phyloP scores from a whole-genome alignment of 2,888 invertebrate species.

The Drosophila pullipes region DNA sequence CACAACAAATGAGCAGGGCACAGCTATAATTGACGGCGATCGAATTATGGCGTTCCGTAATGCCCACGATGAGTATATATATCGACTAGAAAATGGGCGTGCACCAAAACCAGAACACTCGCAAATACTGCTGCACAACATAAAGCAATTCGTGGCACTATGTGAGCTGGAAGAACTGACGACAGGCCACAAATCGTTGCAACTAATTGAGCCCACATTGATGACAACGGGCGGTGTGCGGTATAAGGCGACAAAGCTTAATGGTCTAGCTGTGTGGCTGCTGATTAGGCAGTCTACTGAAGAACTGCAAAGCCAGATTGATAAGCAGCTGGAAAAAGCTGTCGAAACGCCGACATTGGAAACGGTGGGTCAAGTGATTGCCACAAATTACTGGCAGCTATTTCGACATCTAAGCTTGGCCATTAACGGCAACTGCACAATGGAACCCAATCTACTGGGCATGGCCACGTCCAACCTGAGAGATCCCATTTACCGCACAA shows the following conservation, averaged over 20 bases:
- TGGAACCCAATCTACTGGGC: conserved; percentile 70
- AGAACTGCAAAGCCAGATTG: conserved; percentile 50
- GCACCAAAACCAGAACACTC: background rate
- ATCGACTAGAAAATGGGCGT: background rate
- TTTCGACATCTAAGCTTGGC: conserved; percentile 41
- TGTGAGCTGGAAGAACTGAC: conserved; percentile 55
- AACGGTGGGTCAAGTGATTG: conserved; percentile 37
- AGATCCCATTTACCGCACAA: conserved; percentile 89
- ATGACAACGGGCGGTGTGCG: conserved; percentile 56
- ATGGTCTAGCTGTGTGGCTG: conserved; percentile 10
- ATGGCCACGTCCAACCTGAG: conserved; percentile 85
- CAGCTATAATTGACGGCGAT: conserved; percentile 51
- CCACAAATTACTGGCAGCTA: conserved; percentile 40
- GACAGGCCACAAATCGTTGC: conserved; percentile 9
- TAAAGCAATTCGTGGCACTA: conserved; percentile 61
- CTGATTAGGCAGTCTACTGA: conserved; percentile 39
- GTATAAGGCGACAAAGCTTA: conserved; percentile 28
- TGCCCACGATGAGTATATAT: conserved; percentile 28
- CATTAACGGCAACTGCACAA: conserved; percentile 86
- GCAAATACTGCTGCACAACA: conserved; percentile 37
- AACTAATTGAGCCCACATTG: conserved; percentile 39
- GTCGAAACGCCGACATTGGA: conserved; percentile 4
- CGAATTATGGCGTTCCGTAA: conserved; percentile 42
- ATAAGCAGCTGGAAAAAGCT: conserved; percentile 25
- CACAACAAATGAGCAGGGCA: conserved; percentile 5